Conservation (phyloP, 2,797 vertebrate species). For the Hydrolagus colliei region DNA sequence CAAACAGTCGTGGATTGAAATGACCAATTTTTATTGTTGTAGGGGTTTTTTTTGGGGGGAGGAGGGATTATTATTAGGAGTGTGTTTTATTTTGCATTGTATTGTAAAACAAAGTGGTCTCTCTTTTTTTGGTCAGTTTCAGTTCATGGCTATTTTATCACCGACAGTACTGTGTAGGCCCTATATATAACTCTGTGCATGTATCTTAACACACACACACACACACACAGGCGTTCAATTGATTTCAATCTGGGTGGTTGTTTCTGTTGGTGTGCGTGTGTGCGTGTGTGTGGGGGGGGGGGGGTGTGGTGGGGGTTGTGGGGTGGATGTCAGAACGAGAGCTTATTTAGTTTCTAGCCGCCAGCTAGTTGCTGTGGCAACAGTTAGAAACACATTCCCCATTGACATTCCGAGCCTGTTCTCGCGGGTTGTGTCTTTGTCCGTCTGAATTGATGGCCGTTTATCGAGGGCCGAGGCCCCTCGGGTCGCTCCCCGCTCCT, state of each 20-base stretch:
- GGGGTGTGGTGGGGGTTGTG: not conserved
- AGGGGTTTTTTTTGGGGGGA: too few relatives aligned
- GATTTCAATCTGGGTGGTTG: not conserved
- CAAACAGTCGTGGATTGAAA: too few relatives aligned
- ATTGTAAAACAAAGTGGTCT: too few relatives aligned
- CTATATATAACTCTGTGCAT: too few relatives aligned
- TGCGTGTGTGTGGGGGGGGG: not conserved
- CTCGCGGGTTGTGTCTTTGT: conserved; percentile 23
- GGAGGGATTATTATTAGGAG: too few relatives aligned
- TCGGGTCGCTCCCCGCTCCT: too few relatives aligned
- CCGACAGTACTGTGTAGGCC: too few relatives aligned
- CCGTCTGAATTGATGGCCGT: conserved; percentile 9
- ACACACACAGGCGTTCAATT: not conserved
- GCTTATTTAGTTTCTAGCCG: conserved; percentile 20
- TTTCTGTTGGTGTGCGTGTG: not conserved
- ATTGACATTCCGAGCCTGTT: conserved; percentile 32
- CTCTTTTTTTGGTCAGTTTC: too few relatives aligned
- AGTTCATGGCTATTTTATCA: too few relatives aligned
- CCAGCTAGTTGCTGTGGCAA: conserved; percentile 23
- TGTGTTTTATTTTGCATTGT: too few relatives aligned
- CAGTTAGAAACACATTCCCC: conserved; percentile 22
- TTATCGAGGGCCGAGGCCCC: not conserved
- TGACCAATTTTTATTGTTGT: too few relatives aligned
- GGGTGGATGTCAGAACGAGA: not conserved
- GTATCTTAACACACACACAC: too few relatives aligned